Evolutionary conservation across 2,888 invertebrate species (phyloP), one percentile per base, ranked within the genome.

Genomic region (Drosophila colorata): DNA sequence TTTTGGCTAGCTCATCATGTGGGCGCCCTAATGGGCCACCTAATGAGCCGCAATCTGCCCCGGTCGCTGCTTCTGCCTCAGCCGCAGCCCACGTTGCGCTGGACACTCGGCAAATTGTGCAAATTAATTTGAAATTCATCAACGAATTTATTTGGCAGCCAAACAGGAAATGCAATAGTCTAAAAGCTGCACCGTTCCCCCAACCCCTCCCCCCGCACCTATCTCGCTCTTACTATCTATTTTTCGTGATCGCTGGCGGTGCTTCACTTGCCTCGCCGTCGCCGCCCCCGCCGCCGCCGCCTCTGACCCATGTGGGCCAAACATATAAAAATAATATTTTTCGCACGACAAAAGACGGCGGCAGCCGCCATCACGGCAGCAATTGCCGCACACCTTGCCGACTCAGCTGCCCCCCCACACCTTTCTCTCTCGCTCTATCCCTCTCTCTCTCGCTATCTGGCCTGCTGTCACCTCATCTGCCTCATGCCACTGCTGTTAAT

Each of bases 51-150:
- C 68, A 72, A 40, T 67, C 59, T 46, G 20, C 23, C 18, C 6
- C 16, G 4, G 37, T 1, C 35, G 13, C 20, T 9, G 28, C 3
- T 16, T 20, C 44, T 6, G 31, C 8, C 51, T 5, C 18, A 13
- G 13, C 23, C 25, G 3, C 35, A 4, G 56, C 18, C 20, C 2
- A 18, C 9, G 31, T 5, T 20, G 28, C 38, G n/a, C 41, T 68
- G 74, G 74, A 73, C 78, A 73, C 55, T 56, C 56, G 67, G 73
- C 68, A 87, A 82, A 82, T 83, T 72, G 74, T 49, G 49, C 65
- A 78, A 78, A 87, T 83, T 85, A 81, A 87, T 81, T 76, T 71
- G 73, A 81, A 71, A 83, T 87, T 66, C 80, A 83, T 83, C 87
- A 87, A 66, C 66, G 68, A 67, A 69, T 80, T 80, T 64, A 61